Evolutionary conservation across 2,888 invertebrate species (phyloP).

Genomic region (Busseola fusca): DNA sequence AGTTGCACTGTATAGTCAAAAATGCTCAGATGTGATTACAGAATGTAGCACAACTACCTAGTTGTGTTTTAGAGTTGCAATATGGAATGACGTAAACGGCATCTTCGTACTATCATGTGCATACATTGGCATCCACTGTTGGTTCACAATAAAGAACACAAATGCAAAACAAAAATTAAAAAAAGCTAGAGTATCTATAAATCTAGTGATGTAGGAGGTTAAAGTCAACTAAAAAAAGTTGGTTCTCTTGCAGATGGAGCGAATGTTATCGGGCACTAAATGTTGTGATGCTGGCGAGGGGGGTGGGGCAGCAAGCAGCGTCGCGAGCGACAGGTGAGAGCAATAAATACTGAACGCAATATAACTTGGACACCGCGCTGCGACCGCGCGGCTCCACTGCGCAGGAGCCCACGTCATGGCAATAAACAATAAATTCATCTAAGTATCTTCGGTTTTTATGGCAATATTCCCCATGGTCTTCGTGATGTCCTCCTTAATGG

Average conservation of each 20-base stretch:
- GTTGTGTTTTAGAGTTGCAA: background rate
- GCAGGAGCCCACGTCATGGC: constrained; percentile 1
- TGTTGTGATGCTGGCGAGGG: background rate
- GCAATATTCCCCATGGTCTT: background rate
- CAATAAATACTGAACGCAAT: constrained; percentile 72
- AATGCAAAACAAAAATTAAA: too few species aligned
- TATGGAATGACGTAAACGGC: background rate
- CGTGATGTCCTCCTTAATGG: background rate
- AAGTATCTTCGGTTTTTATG: background rate
- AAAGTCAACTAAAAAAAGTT: background rate
- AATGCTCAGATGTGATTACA: constrained; percentile 6
- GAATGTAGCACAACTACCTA: background rate
- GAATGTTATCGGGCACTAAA: background rate
- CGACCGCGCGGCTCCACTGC: constrained; percentile 36
- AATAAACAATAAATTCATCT: constrained; percentile 4
- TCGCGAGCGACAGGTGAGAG: constrained; percentile 68
- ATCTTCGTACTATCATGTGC: background rate
- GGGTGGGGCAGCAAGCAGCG: background rate
- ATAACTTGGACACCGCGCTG: constrained; percentile 66
- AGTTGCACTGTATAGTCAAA: constrained; percentile 10
- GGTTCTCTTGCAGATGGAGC: background rate
- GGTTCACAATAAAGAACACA: background rate
- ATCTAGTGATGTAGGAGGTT: background rate
- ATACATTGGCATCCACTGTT: background rate
- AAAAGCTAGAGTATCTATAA: background rate